phyloP scores from a whole-genome alignment of 2,888 invertebrate genomes.

The Acanthosepion pharaonis region DNA sequence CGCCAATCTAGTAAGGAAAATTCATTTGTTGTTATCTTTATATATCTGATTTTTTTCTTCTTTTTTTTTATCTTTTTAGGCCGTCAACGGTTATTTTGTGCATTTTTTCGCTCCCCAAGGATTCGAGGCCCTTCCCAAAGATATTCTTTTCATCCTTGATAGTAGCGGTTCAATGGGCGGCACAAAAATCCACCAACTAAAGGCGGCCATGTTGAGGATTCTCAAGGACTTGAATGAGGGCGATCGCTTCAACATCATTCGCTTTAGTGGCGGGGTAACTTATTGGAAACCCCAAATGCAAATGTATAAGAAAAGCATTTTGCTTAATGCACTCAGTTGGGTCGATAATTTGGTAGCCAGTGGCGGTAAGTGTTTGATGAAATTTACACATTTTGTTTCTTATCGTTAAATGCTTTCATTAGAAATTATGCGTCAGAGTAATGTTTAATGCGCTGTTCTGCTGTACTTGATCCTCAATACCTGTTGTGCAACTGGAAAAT shows the following conservation, averaged over 20 bases:
- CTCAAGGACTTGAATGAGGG: slow-evolving; percentile 46
- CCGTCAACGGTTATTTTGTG: slow-evolving; percentile 81
- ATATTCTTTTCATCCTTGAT: slow-evolving; percentile 83
- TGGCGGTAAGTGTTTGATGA: not conserved
- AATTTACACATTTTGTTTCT: too few relatives aligned
- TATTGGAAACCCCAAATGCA: not conserved
- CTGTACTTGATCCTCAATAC: too few relatives aligned
- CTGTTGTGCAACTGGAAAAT: too few relatives aligned
- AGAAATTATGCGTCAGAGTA: too few relatives aligned
- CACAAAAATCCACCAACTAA: slow-evolving; percentile 80
- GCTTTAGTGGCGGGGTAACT: not conserved
- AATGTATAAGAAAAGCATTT: not conserved
- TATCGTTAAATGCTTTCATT: too few relatives aligned
- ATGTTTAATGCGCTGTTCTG: too few relatives aligned
- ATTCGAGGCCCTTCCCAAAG: slow-evolving; percentile 75
- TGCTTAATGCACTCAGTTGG: not conserved
- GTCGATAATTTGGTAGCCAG: not conserved
- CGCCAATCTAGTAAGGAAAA: not conserved
- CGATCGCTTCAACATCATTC: slow-evolving; percentile 48
- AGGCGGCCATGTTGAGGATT: slow-evolving; percentile 48
- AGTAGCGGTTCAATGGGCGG: slow-evolving; percentile 84
- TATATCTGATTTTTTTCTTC: not conserved
- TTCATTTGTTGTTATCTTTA: not conserved
- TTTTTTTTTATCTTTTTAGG: slow-evolving; percentile 52
- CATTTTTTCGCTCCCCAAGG: slow-evolving; percentile 83